Percentiles rank a stretch among this genome's conserved stretches.
phyloP scores from a whole-genome alignment of 2,113 vertebrate species.

The Panurus biarmicus region DNA sequence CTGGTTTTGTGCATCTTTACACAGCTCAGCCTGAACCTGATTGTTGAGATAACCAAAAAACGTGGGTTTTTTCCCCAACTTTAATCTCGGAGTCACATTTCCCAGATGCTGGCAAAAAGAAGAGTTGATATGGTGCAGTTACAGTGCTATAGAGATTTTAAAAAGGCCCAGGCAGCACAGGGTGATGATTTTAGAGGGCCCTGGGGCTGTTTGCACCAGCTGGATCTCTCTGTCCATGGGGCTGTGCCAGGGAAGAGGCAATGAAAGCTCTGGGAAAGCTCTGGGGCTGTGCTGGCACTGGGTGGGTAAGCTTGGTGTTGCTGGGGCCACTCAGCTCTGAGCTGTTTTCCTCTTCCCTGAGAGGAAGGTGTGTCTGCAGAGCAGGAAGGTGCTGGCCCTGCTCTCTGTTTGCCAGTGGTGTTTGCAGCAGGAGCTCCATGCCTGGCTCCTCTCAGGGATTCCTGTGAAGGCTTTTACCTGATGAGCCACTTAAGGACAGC shows the following conservation, averaged over 20 bases:
- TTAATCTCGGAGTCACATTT: neutral
- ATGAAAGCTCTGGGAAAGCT: neutral
- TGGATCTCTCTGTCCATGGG: neutral
- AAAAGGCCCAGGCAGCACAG: neutral
- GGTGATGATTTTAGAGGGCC: neutral
- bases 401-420: neutral
- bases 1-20: neutral
- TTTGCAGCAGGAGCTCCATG: neutral
- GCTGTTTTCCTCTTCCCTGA: neutral
- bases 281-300: neutral
- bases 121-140: neutral
- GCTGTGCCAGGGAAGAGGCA: neutral
- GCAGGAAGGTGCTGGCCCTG: neutral
- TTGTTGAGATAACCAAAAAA: neutral
- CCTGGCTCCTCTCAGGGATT: neutral
- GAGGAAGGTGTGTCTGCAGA: neutral
- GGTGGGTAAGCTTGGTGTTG: neutral
- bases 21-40: neutral
- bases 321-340: neutral
- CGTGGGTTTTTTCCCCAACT: accelerated
- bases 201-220: neutral
- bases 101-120: neutral
- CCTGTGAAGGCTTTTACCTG: neutral
- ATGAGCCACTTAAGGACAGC: neutral
- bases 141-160: neutral